phyloP scores from a whole-genome alignment of 2,113 vertebrate genomes.

The Irena cyanogastra region DNA sequence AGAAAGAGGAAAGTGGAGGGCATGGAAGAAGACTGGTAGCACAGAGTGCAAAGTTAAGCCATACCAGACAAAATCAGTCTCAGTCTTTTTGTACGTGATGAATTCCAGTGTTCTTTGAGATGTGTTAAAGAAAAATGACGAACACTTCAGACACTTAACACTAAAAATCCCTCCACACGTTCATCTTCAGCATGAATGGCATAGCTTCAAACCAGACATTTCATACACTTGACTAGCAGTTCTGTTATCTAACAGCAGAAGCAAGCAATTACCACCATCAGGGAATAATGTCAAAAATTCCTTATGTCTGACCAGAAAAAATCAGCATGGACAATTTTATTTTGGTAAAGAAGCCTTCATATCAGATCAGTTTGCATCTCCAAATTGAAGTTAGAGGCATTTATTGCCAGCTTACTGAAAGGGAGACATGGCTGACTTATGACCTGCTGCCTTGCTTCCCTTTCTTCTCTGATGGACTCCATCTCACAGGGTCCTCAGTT shows the following conservation, averaged over 20 bases:
- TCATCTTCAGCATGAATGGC: not conserved
- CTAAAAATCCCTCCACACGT: not conserved
- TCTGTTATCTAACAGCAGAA: not conserved
- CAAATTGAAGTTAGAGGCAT: not conserved
- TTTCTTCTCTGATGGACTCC: not conserved
- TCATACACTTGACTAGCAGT: not conserved
- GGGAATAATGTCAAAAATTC: not conserved
- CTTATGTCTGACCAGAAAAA: not conserved
- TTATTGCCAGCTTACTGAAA: not conserved
- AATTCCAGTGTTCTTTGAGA: not conserved
- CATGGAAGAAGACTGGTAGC: not conserved
- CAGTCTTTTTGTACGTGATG: not conserved
- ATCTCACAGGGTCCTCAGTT: not conserved
- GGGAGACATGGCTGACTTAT: not conserved
- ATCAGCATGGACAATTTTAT: not conserved
- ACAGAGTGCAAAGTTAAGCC: not conserved
- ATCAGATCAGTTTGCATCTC: not conserved
- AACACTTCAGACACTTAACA: not conserved
- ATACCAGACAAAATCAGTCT: not conserved
- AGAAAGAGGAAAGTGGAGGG: not conserved
- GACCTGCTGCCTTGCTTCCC: not conserved
- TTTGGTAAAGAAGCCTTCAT: not conserved
- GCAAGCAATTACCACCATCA: not conserved
- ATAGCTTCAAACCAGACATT: not conserved
- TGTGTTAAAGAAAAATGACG: not conserved